A percentile compares a stretch with the other conserved stretches of the same genome.
Conservation (phyloP, 1,140 invertebrate genomes). For the Centruroides vittatus region DNA sequence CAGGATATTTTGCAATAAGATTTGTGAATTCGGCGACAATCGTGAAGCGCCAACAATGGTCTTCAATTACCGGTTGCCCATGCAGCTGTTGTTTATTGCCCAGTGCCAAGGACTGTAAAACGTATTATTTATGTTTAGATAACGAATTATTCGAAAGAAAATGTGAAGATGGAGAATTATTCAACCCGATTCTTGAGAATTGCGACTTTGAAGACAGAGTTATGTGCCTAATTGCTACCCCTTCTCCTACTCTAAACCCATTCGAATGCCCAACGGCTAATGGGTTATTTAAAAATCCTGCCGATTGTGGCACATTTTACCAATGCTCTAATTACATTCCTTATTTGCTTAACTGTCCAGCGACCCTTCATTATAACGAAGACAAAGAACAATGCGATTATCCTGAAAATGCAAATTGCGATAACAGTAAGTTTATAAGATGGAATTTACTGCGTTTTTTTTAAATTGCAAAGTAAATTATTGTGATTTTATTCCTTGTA, state of each 20-base stretch:
- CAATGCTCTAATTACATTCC: conserved; percentile 19
- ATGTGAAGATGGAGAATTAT: conserved; percentile 1
- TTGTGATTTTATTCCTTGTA: too few species aligned
- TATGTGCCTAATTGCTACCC: neutral
- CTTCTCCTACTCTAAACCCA: neutral
- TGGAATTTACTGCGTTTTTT: too few species aligned
- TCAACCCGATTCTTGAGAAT: neutral
- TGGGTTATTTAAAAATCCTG: conserved; percentile 3
- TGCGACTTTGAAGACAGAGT: conserved; percentile 1
- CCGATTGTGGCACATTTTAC: conserved; percentile 16
- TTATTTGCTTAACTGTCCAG: conserved; percentile 18
- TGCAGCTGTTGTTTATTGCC: conserved; percentile 1
- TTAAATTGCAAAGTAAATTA: too few species aligned
- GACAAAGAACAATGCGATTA: conserved; percentile 1
- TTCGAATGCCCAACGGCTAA: neutral
- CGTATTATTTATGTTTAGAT: conserved; percentile 3
- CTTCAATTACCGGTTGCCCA: neutral
- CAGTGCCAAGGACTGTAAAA: neutral
- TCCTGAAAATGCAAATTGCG: conserved; percentile 8
- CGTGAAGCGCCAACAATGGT: neutral
- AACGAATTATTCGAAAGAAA: neutral
- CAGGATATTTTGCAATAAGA: neutral
- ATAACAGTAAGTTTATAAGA: neutral
- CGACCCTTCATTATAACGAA: conserved; percentile 16
- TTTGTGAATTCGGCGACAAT: neutral